A percentile compares a stretch with the other conserved stretches of the same genome.
Conservation (phyloP, 1,140 invertebrate genomes). For the Mizuhopecten yessoensis region DNA sequence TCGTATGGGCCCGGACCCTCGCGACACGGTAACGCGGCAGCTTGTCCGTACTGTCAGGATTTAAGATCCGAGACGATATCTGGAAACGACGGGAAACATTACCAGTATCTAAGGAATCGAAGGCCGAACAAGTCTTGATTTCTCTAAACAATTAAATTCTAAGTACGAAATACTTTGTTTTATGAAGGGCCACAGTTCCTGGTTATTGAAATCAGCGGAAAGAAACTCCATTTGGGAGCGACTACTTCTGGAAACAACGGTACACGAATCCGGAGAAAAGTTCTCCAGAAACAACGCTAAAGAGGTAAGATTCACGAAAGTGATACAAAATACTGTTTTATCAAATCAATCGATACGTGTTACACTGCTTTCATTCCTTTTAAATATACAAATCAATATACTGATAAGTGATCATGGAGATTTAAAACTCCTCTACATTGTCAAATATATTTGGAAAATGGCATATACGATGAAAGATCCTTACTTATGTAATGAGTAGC, state of each 20-base stretch:
- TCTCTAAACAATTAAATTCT: background rate
- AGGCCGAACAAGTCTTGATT: background rate
- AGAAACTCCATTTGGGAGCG: background rate
- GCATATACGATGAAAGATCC: too few relatives aligned
- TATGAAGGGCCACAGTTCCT: background rate
- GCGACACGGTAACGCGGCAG: background rate
- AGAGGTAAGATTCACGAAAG: background rate
- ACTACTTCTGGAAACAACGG: background rate
- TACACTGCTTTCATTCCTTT: background rate
- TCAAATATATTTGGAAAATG: too few relatives aligned
- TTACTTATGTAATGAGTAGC: too few relatives aligned
- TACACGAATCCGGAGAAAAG: background rate
- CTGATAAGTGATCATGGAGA: too few relatives aligned
- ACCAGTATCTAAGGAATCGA: background rate
- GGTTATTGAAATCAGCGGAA: background rate
- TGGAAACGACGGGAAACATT: background rate
- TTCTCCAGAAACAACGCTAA: background rate
- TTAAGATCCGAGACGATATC: too few relatives aligned
- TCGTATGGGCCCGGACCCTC: background rate
- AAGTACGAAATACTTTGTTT: background rate
- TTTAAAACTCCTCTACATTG: too few relatives aligned
- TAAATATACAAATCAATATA: background rate
- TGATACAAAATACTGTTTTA: background rate
- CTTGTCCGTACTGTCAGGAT: background rate
- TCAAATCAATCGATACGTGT: background rate